Base-by-base conservation (phyloP, 2,888 invertebrate genomes). In the Laspeyria flexula region DNA sequence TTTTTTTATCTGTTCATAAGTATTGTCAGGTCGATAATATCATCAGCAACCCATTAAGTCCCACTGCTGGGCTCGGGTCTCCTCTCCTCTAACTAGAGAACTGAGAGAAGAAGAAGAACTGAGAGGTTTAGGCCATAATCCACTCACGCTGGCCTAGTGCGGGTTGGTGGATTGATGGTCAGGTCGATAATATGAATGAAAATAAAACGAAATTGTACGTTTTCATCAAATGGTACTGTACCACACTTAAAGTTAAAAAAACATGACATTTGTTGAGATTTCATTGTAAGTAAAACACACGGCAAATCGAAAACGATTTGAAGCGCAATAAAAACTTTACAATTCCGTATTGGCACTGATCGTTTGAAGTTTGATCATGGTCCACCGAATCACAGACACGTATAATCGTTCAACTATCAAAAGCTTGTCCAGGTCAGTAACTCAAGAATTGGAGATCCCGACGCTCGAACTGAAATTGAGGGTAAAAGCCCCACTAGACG, bases 361-460 rank as follows among this genome's bases (percentile, higher is more conserved):
- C 51, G 43, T 61, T 55, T 44, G 49, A 55, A 61, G 55, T 63
- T 66, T 4, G 39, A 40, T 13, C 38, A 57, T 56, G 44, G 51
- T 57, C 54, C 58, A 57, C 30, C 38, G 58, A 71, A 63, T 72
- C 63, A 55, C 55, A 66, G 65, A 68, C 72, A 73, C 71, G 73
- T 76, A 80, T 77, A 81, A 79, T 80, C 77, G 78, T 65, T 77
- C 72, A 80, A 81, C 81, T 83, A 83, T 85, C 81, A 81, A 81
- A 84, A 81, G 78, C 80, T 80, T 74, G 81, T 77, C 60, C 82
- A 82, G 81, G 80, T 83, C 83, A 83, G 73, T 85, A 80, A 79
- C 79, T 68, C 59, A 71, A 70, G 71, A 76, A 75, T 77, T 74
- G 77, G 76, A 79, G 79, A 52, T 42, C 35, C 15, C 43, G 30